Conservation (phyloP, 2,113 vertebrate genomes). For the Perca flavescens region DNA sequence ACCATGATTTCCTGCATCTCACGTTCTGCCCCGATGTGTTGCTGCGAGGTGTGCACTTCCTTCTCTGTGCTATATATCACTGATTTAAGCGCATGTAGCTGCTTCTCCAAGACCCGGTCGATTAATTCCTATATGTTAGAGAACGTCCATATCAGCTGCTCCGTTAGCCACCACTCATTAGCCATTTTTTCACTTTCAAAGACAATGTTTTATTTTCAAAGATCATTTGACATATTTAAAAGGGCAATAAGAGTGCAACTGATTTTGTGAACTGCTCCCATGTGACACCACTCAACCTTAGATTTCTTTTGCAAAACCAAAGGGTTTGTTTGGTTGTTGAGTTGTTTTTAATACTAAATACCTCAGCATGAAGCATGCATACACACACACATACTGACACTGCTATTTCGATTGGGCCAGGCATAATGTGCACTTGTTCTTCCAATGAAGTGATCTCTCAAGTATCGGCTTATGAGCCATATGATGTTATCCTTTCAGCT, state of each 20-base stretch:
- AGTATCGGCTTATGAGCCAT: neutral
- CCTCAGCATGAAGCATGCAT: neutral
- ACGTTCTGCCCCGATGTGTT: too few relatives aligned
- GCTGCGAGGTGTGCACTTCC: too few relatives aligned
- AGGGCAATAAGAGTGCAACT: neutral
- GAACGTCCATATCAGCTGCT: too few relatives aligned
- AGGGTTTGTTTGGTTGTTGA: neutral
- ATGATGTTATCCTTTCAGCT: conserved; percentile 21
- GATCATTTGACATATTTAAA: conserved; percentile 8
- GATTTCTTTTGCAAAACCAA: neutral
- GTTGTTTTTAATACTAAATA: neutral
- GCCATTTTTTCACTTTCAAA: neutral
- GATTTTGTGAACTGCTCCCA: neutral
- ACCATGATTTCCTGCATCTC: too few relatives aligned
- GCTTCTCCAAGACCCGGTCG: too few relatives aligned
- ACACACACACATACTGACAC: neutral
- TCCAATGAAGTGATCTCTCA: neutral
- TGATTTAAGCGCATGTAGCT: too few relatives aligned
- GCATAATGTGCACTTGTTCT: conserved; percentile 5
- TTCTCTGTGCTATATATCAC: too few relatives aligned
- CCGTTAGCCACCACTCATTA: too few relatives aligned
- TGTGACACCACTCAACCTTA: conserved; percentile 7
- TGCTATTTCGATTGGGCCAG: neutral
- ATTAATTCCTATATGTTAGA: too few relatives aligned
- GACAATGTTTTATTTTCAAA: neutral